phyloP scores from a whole-genome alignment of 2,888 invertebrate species.

The Chalcis sispes region DNA sequence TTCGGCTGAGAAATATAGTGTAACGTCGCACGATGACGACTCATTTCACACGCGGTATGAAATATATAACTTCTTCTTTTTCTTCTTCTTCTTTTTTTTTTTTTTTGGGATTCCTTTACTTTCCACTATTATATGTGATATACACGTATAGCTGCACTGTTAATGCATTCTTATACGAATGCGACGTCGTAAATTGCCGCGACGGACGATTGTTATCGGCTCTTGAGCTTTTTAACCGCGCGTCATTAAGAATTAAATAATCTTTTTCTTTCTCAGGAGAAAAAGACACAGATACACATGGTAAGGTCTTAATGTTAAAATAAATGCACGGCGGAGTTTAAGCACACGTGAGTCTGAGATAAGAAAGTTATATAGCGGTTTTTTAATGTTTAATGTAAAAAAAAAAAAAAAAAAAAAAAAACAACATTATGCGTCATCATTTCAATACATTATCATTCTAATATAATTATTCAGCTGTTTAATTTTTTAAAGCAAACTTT shows the following conservation, averaged over 20 bases:
- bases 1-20: background rate
- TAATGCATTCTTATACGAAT: slow-evolving; percentile 48
- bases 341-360: background rate
- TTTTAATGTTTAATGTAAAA: background rate
- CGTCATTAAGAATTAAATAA: slow-evolving; percentile 47
- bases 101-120: background rate
- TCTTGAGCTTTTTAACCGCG: slow-evolving; percentile 39
- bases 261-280: slow-evolving; percentile 9
- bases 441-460: too few species aligned
- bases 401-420: too few species aligned
- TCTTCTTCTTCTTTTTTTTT: background rate
- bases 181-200: slow-evolving; percentile 49
- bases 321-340: background rate
- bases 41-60: slow-evolving; percentile 32
- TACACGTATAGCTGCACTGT: slow-evolving; percentile 21
- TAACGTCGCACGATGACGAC: slow-evolving; percentile 33
- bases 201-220: slow-evolving; percentile 35
- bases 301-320: slow-evolving; percentile 43
- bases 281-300: too few species aligned
- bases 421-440: too few species aligned
- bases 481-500: too few species aligned
- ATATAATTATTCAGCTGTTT: too few species aligned
- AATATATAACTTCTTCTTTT: slow-evolving; percentile 8
- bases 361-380: too few species aligned
- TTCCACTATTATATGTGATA: background rate